Base-by-base conservation (phyloP, 2,797 vertebrate genomes). In the Valencia hispanica region DNA sequence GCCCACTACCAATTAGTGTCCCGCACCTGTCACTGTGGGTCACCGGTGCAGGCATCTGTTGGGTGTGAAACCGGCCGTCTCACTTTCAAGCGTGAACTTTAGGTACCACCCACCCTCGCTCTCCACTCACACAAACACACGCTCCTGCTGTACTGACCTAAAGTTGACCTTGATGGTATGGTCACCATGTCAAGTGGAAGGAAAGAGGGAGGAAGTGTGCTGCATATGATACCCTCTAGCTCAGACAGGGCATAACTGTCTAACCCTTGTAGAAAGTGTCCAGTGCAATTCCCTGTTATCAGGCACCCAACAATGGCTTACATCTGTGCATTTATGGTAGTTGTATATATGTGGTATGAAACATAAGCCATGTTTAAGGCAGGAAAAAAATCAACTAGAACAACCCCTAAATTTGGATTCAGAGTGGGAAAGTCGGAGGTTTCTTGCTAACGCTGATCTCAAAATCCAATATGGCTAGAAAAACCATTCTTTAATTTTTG, bases 81-180 rank as follows among this genome's bases (percentile, higher is more conserved):
- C 91, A 90, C 89, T 93, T 93, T 91, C 82, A 66, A 72, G 88
- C 92, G 48, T 91, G 91, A 92, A 91, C 90, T 94, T 88, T 88
- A 83, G 79, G 69, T 78, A 76, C 18, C 17, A 74, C 70, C 61
- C 48, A 55, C 73, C n/a, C 76, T 61, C 73, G 22, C 77, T 63
- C 69, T 36, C 50, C 48, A 17, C 53, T 25, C 43, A 50, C 43
- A 66, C 43, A 34, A 15, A 27, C 45, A 65, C 36, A 18, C 12
- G 2, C 76, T 68, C 43, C 75, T 66, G 77, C 73, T 47, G 79
- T 59, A 20, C 20, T 78, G 87, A 89, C 89, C 88, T 59, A 1
- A 84, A 6, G 78, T 15, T 89, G 81, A 90, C 91, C 92, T 90
- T 89, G 57, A 81, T 61, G 86, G 85, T 89, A 91, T 86, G 87